These are phyloP conservation scores for Eledona agricola DNA, from an alignment of 2,888 invertebrate genomes.

Conservation along the genomic window DNA sequence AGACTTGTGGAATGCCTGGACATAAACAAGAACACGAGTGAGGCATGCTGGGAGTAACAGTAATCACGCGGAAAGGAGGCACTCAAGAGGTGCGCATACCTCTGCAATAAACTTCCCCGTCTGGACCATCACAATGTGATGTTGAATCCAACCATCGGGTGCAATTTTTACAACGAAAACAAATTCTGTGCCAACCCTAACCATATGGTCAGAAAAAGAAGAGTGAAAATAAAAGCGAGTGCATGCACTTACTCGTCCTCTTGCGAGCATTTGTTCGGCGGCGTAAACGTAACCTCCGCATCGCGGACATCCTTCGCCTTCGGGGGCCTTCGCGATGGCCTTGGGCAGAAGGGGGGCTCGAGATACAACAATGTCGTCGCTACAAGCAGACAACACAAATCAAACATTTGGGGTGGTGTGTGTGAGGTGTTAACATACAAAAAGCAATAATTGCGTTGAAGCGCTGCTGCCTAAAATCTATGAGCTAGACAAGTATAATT, in stretches of 20 bases:
- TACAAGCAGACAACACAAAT: constrained; percentile 34
- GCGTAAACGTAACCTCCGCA: constrained; percentile 91
- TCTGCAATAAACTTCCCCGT: constrained; percentile 91
- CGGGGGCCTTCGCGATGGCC: constrained; percentile 81
- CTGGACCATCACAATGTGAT: constrained; percentile 92
- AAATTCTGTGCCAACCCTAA: constrained; percentile 88
- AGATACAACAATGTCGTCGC: constrained; percentile 50
- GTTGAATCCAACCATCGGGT: constrained; percentile 86
- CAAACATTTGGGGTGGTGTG: background rate
- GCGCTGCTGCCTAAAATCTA: constrained; percentile 43
- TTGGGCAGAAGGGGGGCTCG: constrained; percentile 64
- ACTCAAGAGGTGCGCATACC: constrained; percentile 66
- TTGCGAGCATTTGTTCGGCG: constrained; percentile 91
- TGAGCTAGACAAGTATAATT: constrained; percentile 8
- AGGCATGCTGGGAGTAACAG: constrained; percentile 15
- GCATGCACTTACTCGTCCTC: constrained; percentile 88
- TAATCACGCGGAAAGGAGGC: constrained; percentile 22
- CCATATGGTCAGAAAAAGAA: constrained; percentile 28
- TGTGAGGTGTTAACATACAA: constrained; percentile 27
- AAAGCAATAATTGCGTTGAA: constrained; percentile 46
- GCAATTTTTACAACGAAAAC: constrained; percentile 89
- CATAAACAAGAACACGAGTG: no score
- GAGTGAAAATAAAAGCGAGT: constrained; percentile 3
- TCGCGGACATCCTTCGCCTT: constrained; percentile 87
- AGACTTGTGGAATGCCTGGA: constrained; percentile 92